phyloP scores from a whole-genome alignment of 2,797 vertebrate species.

The Cryptoprocta ferox region DNA sequence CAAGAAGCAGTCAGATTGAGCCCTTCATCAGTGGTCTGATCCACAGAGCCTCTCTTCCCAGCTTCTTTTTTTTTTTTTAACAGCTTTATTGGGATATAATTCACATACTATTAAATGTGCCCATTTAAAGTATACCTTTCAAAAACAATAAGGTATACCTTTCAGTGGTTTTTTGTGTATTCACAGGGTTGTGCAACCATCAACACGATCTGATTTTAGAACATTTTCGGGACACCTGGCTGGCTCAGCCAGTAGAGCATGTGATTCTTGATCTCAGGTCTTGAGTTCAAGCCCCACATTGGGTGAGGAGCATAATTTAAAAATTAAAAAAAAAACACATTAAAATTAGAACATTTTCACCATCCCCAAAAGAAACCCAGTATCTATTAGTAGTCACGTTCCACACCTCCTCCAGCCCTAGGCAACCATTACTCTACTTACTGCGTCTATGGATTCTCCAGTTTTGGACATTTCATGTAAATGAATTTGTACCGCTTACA shows the following conservation, averaged over 20 bases:
- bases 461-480: neutral
- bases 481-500: neutral
- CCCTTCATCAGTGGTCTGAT: neutral
- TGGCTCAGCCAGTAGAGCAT: too few relatives aligned
- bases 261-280: too few relatives aligned
- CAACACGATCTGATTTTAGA: constrained; percentile 14
- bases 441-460: neutral
- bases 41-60: neutral
- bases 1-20: neutral
- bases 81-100: neutral
- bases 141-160: neutral
- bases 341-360: constrained; percentile 7
- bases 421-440: neutral
- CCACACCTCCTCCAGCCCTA: neutral
- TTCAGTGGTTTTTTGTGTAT: neutral
- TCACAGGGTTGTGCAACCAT: neutral
- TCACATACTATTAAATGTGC: neutral
- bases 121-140: neutral
- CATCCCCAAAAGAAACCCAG: neutral
- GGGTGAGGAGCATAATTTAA: too few relatives aligned
- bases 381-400: neutral
- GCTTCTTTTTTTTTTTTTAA: neutral
- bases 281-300: too few relatives aligned
- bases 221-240: neutral
- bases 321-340: too few relatives aligned